phyloP scores from a whole-genome alignment of 2,888 invertebrate species.

The Drosophila formosana region DNA sequence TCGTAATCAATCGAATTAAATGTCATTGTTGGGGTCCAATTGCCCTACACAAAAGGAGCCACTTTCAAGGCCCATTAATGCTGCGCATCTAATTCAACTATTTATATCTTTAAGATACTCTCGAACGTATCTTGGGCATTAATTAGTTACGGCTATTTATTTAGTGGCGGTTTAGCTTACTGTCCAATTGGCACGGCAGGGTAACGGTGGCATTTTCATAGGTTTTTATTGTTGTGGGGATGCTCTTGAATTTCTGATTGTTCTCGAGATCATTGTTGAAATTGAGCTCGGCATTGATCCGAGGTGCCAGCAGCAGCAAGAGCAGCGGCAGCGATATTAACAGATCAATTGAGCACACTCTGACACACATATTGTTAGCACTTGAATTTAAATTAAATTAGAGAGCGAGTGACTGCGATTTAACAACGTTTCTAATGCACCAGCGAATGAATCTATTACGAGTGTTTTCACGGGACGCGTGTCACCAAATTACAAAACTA shows the following conservation, averaged over 20 bases:
- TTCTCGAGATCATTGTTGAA: conserved; percentile 76
- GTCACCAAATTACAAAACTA: conserved; percentile 24
- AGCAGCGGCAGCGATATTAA: conserved; percentile 27
- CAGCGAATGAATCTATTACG: conserved; percentile 43
- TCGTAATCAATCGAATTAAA: conserved; percentile 52
- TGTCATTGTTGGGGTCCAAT: conserved; percentile 65
- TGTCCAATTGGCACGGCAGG: conserved; percentile 91
- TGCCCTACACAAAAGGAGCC: conserved; percentile 43
- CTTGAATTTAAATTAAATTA: conserved; percentile 60
- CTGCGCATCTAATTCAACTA: conserved; percentile 19
- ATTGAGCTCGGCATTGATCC: conserved; percentile 57
- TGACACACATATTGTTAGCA: conserved; percentile 37
- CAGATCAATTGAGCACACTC: conserved; percentile 33
- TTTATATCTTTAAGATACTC: conserved; percentile 2
- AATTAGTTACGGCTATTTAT: neutral
- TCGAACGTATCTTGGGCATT: conserved; percentile 1
- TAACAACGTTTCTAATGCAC: conserved; percentile 20
- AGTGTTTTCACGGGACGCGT: conserved; percentile 36
- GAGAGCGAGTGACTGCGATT: conserved; percentile 25
- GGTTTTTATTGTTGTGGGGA: conserved; percentile 91
- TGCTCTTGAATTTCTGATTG: conserved; percentile 88
- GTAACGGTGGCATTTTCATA: conserved; percentile 92
- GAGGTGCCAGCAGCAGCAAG: conserved; percentile 12
- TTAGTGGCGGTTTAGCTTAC: conserved; percentile 86
- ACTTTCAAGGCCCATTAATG: conserved; percentile 50